A percentile compares a stretch with the other conserved stretches of the same genome.
phyloP scores from a whole-genome alignment of 1,140 invertebrate species.

The Sycobia sp. region DNA sequence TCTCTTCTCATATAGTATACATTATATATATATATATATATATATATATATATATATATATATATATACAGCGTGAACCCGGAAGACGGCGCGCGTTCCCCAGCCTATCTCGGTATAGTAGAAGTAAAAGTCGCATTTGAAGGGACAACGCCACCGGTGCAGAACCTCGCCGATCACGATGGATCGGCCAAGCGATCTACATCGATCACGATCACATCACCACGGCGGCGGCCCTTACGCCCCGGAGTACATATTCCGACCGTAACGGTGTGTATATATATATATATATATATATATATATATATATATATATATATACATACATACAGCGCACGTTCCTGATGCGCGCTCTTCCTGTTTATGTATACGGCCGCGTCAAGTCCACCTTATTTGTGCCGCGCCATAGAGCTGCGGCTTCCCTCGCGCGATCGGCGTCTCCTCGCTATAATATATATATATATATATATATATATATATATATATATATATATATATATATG shows the following conservation, averaged over 20 bases:
- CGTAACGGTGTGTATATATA: slow-evolving; percentile 49
- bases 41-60: no score
- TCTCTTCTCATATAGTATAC: no score
- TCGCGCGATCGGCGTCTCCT: slow-evolving; percentile 1
- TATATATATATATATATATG: no score
- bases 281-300: no score
- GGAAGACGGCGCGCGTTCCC: slow-evolving; percentile 42
- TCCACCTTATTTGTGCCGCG: slow-evolving; percentile 27
- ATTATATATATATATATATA: no score
- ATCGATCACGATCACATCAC: slow-evolving; percentile 57
- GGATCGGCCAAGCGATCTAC: slow-evolving; percentile 52
- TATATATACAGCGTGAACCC: slow-evolving; percentile 41
- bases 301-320: no score
- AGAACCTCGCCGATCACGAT: slow-evolving; percentile 42
- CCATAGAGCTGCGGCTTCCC: background rate
- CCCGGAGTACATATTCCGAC: slow-evolving; percentile 31
- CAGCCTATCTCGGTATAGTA: no score
- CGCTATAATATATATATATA: no score
- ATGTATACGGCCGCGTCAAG: slow-evolving; percentile 27
- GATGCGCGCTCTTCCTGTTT: slow-evolving; percentile 38
- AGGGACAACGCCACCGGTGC: slow-evolving; percentile 13
- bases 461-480: no score
- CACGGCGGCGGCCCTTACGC: slow-evolving; percentile 32
- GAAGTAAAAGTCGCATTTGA: no score
- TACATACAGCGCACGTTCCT: no score